Conservation (phyloP, 1,140 invertebrate genomes). For the Physella acuta region DNA sequence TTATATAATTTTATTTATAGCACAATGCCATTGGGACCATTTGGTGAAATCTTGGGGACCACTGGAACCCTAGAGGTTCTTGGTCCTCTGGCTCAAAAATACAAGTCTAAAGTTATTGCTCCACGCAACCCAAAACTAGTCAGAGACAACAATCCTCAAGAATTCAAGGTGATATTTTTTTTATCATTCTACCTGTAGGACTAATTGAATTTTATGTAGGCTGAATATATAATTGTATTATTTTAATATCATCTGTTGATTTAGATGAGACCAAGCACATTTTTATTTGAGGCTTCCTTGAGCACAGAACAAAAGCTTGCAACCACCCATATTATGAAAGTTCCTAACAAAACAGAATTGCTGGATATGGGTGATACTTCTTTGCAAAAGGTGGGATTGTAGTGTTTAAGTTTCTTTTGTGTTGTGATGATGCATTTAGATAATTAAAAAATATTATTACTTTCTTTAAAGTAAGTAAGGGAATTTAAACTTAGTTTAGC, state of each 20-base stretch:
- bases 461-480: no score
- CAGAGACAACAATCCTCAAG: slow-evolving; percentile 39
- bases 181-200: no score
- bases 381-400: slow-evolving; percentile 58
- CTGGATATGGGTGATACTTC: slow-evolving; percentile 60
- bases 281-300: slow-evolving; percentile 59
- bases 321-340: slow-evolving; percentile 58
- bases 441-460: no score
- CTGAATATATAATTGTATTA: background rate
- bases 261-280: slow-evolving; percentile 59
- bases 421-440: no score
- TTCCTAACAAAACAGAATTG: slow-evolving; percentile 57
- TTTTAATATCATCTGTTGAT: slow-evolving; percentile 22
- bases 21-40: slow-evolving; percentile 56
- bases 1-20: background rate
- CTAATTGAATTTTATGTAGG: background rate
- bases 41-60: slow-evolving; percentile 58
- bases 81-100: slow-evolving; percentile 45
- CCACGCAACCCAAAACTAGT: slow-evolving; percentile 60
- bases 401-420: no score
- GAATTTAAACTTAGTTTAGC: no score
- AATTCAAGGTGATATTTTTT: slow-evolving; percentile 35
- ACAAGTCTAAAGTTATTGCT: slow-evolving; percentile 57
- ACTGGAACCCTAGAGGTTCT: slow-evolving; percentile 54
- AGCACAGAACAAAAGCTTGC: slow-evolving; percentile 58